phyloP scores from a whole-genome alignment of 2,797 vertebrate species.

The Margarornis squamiger region DNA sequence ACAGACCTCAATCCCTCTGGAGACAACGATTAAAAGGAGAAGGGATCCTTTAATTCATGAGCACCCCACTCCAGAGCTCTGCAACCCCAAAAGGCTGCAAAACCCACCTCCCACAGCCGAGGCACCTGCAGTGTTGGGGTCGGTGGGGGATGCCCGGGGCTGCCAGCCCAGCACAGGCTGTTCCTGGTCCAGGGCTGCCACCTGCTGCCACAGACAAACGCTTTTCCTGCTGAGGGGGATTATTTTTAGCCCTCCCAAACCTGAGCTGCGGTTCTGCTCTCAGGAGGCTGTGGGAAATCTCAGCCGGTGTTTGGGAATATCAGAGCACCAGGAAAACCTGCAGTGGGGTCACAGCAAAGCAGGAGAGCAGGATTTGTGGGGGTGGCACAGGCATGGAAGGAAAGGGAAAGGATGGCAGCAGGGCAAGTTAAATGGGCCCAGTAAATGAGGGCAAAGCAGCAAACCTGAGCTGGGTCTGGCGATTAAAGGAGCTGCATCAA shows the following conservation, averaged over 20 bases:
- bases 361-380: background rate
- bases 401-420: background rate
- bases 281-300: background rate
- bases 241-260: background rate
- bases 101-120: background rate
- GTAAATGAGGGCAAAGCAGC: background rate
- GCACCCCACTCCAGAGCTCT: background rate
- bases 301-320: rapidly evolving
- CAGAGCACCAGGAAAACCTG: background rate
- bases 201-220: background rate
- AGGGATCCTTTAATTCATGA: rapidly evolving
- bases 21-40: background rate
- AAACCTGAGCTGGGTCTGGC: background rate
- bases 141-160: background rate
- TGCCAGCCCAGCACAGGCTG: background rate
- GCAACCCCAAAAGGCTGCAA: background rate
- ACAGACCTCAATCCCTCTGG: background rate
- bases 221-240: background rate
- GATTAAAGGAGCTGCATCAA: background rate
- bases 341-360: background rate
- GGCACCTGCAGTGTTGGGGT: background rate
- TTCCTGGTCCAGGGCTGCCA: slow-evolving; percentile 35
- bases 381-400: rapidly evolving
- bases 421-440: background rate
- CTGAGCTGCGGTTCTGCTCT: rapidly evolving